A percentile compares a stretch with the other conserved stretches of the same genome.
Conservation (phyloP, 2,797 vertebrate species). For the Pseudocheirus occidentalis region DNA sequence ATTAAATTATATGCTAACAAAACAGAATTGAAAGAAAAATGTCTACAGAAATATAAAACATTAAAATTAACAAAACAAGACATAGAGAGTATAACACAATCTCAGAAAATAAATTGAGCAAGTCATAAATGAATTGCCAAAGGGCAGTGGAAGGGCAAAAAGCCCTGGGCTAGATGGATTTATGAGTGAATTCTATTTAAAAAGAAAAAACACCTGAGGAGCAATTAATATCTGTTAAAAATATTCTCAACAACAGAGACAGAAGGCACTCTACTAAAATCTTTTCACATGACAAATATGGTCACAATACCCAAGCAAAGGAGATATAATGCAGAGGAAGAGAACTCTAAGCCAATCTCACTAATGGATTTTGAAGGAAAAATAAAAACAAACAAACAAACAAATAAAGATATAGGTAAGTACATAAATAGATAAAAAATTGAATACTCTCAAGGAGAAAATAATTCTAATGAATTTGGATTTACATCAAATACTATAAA, state of each 20-base stretch:
- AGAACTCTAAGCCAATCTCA: neutral
- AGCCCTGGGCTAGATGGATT: neutral
- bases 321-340: neutral
- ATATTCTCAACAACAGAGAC: neutral
- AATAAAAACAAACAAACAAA: neutral
- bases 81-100: neutral
- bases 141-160: neutral
- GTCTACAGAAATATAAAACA: neutral
- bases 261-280: neutral
- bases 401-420: no score
- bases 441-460: neutral
- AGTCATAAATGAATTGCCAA: neutral
- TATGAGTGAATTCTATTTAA: neutral
- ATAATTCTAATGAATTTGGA: neutral
- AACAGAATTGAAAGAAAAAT: neutral
- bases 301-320: neutral
- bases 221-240: neutral
- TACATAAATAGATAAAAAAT: neutral
- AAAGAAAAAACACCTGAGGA: neutral
- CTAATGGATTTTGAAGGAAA: neutral
- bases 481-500: neutral
- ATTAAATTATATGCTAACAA: neutral
- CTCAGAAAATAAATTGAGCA: neutral
- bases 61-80: neutral
- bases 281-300: neutral